A percentile compares a stretch with the other conserved stretches of the same genome.
Conservation (phyloP, 2,797 vertebrate genomes). For the Coreius guichenoti region DNA sequence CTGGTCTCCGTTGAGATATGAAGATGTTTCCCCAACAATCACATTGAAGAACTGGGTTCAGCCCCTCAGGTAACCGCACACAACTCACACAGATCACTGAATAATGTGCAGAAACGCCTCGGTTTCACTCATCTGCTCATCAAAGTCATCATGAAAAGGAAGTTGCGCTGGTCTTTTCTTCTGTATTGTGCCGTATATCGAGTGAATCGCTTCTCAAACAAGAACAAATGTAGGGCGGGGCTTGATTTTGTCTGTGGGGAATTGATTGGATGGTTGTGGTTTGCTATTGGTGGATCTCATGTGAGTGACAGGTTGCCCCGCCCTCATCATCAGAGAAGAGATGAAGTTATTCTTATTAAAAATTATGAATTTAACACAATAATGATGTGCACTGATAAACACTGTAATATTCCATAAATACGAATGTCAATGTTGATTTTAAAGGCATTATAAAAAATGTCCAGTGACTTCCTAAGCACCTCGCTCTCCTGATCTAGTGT, state of each 20-base stretch:
- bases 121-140: neutral
- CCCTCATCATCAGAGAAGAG: neutral
- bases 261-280: neutral
- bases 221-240: neutral
- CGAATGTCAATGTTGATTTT: neutral
- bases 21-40: slow-evolving; percentile 92
- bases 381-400: neutral
- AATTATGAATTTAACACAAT: too few relatives aligned
- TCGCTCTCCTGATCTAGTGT: neutral
- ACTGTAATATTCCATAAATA: too few relatives aligned
- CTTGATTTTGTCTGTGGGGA: neutral
- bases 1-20: slow-evolving; percentile 89
- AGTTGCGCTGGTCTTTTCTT: neutral
- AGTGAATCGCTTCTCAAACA: neutral
- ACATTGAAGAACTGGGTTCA: slow-evolving; percentile 98
- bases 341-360: neutral
- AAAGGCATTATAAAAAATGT: neutral
- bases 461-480: neutral
- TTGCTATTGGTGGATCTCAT: neutral
- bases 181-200: neutral
- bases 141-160: neutral
- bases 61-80: slow-evolving; percentile 85
- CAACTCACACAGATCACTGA: neutral
- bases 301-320: neutral
- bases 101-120: neutral